These are phyloP conservation scores for Gonatopus flavifemur DNA, from an alignment of 1,140 invertebrate species.

Conservation along the genomic window DNA sequence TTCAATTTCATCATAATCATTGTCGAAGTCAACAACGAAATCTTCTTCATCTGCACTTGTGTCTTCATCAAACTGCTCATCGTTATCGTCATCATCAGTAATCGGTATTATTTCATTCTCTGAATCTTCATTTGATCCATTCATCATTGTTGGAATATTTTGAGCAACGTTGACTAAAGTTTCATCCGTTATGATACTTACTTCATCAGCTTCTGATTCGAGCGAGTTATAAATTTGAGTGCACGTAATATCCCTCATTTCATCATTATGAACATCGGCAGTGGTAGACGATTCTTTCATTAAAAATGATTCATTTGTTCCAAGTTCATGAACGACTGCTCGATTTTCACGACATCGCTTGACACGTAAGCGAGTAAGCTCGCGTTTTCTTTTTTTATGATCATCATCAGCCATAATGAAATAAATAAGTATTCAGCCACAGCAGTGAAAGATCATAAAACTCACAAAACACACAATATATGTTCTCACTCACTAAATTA, in stretches of 20 bases:
- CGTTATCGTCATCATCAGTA: not conserved
- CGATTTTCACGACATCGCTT: not conserved
- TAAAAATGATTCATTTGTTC: too few relatives aligned
- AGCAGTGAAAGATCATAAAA: too few relatives aligned
- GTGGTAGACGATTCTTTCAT: too few relatives aligned
- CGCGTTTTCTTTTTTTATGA: not conserved
- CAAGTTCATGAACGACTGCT: too few relatives aligned
- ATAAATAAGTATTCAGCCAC: too few relatives aligned
- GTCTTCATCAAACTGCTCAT: not conserved
- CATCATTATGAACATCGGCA: not conserved
- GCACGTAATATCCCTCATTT: not conserved
- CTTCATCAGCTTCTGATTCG: not conserved
- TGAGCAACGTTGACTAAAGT: not conserved
- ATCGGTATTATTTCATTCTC: not conserved
- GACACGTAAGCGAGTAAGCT: not conserved
- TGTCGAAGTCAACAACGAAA: too few relatives aligned
- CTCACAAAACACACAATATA: too few relatives aligned
- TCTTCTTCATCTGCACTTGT: not conserved
- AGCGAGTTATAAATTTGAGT: not conserved
- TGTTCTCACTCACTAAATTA: too few relatives aligned
- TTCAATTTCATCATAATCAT: not conserved
- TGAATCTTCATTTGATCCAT: not conserved
- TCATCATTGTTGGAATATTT: not conserved
- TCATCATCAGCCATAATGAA: too few relatives aligned
- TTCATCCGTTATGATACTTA: not conserved